phyloP scores from a whole-genome alignment of 2,113 vertebrate species.

The Lepus americanus region DNA sequence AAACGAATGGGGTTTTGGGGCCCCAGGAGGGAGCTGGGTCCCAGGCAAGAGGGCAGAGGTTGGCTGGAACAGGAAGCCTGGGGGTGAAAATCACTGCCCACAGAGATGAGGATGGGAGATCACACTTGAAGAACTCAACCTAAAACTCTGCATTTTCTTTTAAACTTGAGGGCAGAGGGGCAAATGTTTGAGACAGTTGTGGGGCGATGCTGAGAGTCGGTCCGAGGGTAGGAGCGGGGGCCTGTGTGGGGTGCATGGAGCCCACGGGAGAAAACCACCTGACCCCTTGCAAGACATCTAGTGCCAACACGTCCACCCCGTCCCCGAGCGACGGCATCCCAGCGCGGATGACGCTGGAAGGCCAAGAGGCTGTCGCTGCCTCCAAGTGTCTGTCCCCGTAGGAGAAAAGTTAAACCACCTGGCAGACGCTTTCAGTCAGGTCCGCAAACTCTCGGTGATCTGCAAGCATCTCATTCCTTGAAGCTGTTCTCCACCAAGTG shows the following conservation, averaged over 20 bases:
- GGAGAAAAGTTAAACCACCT: neutral
- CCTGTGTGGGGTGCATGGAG: neutral
- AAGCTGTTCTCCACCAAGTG: neutral
- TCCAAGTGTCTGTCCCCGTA: neutral
- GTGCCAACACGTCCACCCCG: neutral
- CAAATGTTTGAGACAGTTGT: constrained; percentile 44
- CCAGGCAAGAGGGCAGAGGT: neutral
- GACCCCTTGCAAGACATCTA: neutral
- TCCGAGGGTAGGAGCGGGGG: too few relatives aligned
- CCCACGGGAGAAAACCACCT: neutral
- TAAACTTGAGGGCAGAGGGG: neutral
- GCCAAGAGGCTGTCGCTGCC: neutral
- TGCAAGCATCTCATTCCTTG: neutral
- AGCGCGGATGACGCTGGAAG: neutral
- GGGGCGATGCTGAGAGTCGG: neutral
- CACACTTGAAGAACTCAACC: neutral
- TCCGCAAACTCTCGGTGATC: constrained; percentile 50
- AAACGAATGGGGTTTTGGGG: neutral
- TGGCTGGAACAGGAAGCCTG: neutral
- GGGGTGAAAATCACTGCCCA: neutral
- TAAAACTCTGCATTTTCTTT: neutral
- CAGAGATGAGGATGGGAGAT: neutral
- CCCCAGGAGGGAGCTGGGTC: neutral
- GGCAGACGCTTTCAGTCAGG: constrained; percentile 12
- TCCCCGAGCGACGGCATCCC: neutral